Evolutionary conservation across 2,888 invertebrate species (phyloP), one percentile per base, ranked within the genome.

Genomic region (Cosmia pyralina): DNA sequence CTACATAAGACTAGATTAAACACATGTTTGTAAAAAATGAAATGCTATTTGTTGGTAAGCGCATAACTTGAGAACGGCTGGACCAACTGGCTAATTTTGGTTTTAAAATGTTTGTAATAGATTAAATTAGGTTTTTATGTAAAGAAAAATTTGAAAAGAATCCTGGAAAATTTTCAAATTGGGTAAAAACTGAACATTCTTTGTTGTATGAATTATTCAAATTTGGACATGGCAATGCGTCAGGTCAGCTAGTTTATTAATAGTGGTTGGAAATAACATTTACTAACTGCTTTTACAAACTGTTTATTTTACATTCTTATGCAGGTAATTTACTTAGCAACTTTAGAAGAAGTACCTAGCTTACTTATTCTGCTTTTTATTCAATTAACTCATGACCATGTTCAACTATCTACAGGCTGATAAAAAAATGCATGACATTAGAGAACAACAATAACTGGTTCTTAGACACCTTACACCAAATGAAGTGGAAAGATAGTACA

Each of bases 91-190:
- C 38, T 38, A 38, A 38, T 38, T 38, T 38, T 38, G 38, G 38
- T 38, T 38, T 38, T 38, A 38, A 38, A 38, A 38, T 38, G 38
- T 38, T 38, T 6, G 38, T 38, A 38, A 38, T 38, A 38, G 4
- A 0, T 38, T 38, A 0, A 4, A 38, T 4, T 38, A 4, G 4
- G 38, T 2, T 5, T 4, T 4, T 6, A 4, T 0, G 38, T 2
- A 38, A 38, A 38, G 4, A 38, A 38, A 38, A 38, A 38, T 38
- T 38, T 38, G 38, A 38, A 6, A n/a, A 38, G 38, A 38, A 38
- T 28, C 28, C 38, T 38, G 38, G 38, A 38, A 38, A 38, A 38
- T 4, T 38, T 38, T 5, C 38, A 38, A 38, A 5, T 38, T 38
- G 3, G 38, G 38, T 2, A 38, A 38, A 38, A 38, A 38, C 4